Evolutionary conservation across 2,113 vertebrate species (phyloP), one percentile per base, ranked within the genome.

Genomic region (Lagopus leucura): DNA sequence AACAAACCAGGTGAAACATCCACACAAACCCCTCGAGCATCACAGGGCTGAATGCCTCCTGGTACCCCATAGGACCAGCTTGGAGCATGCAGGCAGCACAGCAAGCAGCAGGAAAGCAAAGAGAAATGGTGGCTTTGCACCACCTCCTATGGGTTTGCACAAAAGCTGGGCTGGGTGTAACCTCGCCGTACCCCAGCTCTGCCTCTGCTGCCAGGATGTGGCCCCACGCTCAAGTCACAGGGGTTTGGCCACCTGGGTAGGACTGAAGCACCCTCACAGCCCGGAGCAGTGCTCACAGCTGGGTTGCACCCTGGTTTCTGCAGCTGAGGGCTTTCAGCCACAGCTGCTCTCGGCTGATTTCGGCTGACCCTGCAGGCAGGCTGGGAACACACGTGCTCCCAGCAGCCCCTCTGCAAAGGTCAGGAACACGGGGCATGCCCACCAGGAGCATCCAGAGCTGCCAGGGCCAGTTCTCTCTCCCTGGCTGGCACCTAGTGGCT

Each of bases 241-340:
- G 42, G 30, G 52, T 67, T 81, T 74, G 64, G 52, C n/a, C 64
- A 91, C 36, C 74, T 79, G 71, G 43, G 71, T 7, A 48, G 14
- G 48, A 57, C 32, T 48, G 47, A 79, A 57, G 60, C 4, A 8
- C 28, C 0, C 10, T 78, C 87, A 70, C 22, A 7, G 89, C 89
- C 76, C 82, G 94, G 93, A 95, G 89, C 48, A 28, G 82, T 0
- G 1, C 70, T 84, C 20, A 3, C 89, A 95, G 87, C 87, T 92
- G 94, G 78, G 71, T 85, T 7, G 2, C 40, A 76, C 74, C 63
- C 78, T 38, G 70, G 91, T 91, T 94, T 93, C 52, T 2, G 83
- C 88, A 96, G 90, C 92, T 93, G 92, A 67, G 76, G 43, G 76
- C 65, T 83, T 76, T 61, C 85, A 89, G 89, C 82, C 81, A 36